A percentile compares a stretch with the other conserved stretches of the same genome.
phyloP scores from a whole-genome alignment of 1,140 invertebrate genomes.

The Saccostrea echinata region DNA sequence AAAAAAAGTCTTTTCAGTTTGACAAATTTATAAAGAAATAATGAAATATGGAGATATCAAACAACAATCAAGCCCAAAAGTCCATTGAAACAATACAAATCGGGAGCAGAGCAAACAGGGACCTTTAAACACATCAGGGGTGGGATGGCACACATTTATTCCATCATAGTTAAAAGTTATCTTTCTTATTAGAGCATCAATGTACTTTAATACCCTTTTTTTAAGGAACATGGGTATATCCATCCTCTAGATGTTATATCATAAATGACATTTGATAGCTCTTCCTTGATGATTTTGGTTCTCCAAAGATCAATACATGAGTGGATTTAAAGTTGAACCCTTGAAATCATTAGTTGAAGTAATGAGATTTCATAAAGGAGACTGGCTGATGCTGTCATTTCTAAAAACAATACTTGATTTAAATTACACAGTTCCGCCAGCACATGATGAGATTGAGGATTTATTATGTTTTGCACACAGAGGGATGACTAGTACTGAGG shows the following conservation, averaged over 20 bases:
- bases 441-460: neutral
- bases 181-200: too few relatives aligned
- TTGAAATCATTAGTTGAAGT: neutral
- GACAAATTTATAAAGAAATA: too few relatives aligned
- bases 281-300: neutral
- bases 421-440: neutral
- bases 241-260: neutral
- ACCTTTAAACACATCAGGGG: too few relatives aligned
- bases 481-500: neutral
- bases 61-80: too few relatives aligned
- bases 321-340: neutral
- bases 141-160: too few relatives aligned
- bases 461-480: neutral
- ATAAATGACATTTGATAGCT: neutral
- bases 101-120: too few relatives aligned
- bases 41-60: too few relatives aligned
- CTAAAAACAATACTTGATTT: neutral
- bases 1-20: too few relatives aligned
- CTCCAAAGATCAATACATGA: neutral
- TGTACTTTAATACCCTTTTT: too few relatives aligned
- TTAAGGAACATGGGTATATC: too few relatives aligned
- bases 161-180: too few relatives aligned
- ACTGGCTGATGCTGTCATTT: conserved; percentile 2
- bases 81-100: too few relatives aligned
- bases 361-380: neutral